Percentiles rank a stretch among this genome's conserved stretches.
Evolutionary conservation across 37 sponge, comb jelly and placozoan species (phyloP).

Genomic region (Haliclona indistincta): DNA sequence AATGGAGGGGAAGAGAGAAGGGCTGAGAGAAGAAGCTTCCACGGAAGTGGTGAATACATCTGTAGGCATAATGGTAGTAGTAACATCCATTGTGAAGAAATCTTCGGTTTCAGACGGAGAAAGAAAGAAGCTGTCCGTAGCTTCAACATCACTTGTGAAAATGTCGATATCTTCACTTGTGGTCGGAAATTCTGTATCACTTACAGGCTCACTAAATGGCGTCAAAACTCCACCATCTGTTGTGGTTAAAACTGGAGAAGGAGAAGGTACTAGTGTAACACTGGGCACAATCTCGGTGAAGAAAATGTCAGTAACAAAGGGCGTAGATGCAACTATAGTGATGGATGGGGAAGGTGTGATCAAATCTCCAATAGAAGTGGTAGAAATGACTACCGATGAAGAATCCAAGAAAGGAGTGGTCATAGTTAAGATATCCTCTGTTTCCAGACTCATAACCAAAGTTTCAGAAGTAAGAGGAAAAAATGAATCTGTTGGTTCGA

Average conservation of each 20-base stretch:
- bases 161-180: not conserved
- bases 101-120: not conserved
- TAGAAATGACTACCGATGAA: not conserved
- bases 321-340: not conserved
- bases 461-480: constrained; percentile 1
- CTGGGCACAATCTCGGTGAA: not conserved
- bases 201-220: too few relatives aligned
- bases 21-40: not conserved
- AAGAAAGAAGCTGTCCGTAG: too few relatives aligned
- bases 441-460: not conserved
- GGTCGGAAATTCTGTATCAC: not conserved
- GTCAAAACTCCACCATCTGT: too few relatives aligned
- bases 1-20: not conserved
- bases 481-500: constrained; percentile 10
- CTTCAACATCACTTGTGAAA: too few relatives aligned
- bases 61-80: not conserved
- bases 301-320: not conserved
- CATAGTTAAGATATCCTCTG: too few relatives aligned
- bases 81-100: not conserved
- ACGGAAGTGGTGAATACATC: not conserved
- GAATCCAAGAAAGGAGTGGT: not conserved
- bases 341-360: not conserved
- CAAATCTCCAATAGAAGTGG: too few relatives aligned
- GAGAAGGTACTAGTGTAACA: not conserved
- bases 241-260: constrained; percentile 1